A percentile compares a stretch with the other conserved stretches of the same genome.
phyloP scores from a whole-genome alignment of 2,797 vertebrate genomes.

The Discoglossus pictus region DNA sequence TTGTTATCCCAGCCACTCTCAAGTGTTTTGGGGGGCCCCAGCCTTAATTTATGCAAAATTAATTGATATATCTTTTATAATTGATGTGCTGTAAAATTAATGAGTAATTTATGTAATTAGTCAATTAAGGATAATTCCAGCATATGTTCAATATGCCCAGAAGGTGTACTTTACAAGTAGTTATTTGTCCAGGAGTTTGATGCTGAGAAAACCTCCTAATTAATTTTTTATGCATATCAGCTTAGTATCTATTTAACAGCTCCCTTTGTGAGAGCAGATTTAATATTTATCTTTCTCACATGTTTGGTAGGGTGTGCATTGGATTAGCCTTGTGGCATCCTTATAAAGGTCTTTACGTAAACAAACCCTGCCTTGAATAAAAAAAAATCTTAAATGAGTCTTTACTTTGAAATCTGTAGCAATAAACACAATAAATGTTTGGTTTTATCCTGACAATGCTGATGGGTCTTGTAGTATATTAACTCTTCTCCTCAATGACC shows the following conservation, averaged over 20 bases:
- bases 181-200: conserved; percentile 99
- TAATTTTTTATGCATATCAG: conserved; percentile 99
- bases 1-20: conserved; percentile 77
- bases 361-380: conserved; percentile 67
- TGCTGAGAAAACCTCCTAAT: conserved; percentile 95
- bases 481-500: conserved; percentile 75
- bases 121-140: conserved; percentile 99
- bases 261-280: conserved; percentile 99
- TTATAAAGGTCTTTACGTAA: conserved; percentile 69
- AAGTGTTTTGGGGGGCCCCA: conserved; percentile 79
- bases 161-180: conserved; percentile 99
- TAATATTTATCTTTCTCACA: conserved; percentile 99
- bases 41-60: conserved; percentile 99
- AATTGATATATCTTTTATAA: conserved; percentile 99
- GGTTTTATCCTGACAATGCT: conserved; percentile 8
- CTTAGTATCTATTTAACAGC: conserved; percentile 98
- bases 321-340: conserved; percentile 83
- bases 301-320: conserved; percentile 85
- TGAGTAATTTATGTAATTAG: conserved; percentile 99
- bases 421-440: conserved; percentile 13
- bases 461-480: conserved; percentile 33
- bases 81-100: conserved; percentile 99
- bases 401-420: conserved; percentile 3
- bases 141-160: conserved; percentile 99
- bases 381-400: conserved; percentile 42